These are phyloP conservation scores for Hydrolagus affinis DNA, from an alignment of 2,113 vertebrate species.

Conservation along the genomic window DNA sequence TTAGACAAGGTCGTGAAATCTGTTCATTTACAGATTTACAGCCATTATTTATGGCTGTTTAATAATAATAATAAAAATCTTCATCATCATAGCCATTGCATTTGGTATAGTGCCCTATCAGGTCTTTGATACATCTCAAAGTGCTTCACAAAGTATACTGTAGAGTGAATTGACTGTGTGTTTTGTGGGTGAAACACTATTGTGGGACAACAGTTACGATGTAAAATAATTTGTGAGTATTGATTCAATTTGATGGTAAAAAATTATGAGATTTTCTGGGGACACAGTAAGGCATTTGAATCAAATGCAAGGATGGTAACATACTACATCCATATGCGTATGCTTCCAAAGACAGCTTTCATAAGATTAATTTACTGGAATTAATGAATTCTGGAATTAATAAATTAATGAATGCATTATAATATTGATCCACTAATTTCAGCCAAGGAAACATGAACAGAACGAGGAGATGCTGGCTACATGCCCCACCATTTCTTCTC, in stretches of 20 bases:
- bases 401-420: too few species aligned
- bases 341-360: background rate
- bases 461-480: conserved; percentile 37
- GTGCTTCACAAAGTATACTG: too few species aligned
- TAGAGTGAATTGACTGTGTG: too few species aligned
- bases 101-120: background rate
- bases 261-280: too few species aligned
- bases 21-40: background rate
- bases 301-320: too few species aligned
- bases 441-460: conserved; percentile 34
- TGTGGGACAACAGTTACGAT: too few species aligned
- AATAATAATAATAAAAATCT: background rate
- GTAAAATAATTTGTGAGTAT: too few species aligned
- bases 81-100: background rate
- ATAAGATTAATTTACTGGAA: background rate
- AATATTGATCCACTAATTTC: background rate
- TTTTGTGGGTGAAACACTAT: too few species aligned
- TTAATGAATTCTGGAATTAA: background rate
- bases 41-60: background rate
- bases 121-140: background rate
- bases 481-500: conserved; percentile 58
- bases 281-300: too few species aligned
- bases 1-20: too few species aligned
- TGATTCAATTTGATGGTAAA: too few species aligned
- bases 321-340: too few species aligned